These are phyloP conservation scores for Melieria omissa DNA, from an alignment of 2,888 invertebrate species.

Conservation along the genomic window DNA sequence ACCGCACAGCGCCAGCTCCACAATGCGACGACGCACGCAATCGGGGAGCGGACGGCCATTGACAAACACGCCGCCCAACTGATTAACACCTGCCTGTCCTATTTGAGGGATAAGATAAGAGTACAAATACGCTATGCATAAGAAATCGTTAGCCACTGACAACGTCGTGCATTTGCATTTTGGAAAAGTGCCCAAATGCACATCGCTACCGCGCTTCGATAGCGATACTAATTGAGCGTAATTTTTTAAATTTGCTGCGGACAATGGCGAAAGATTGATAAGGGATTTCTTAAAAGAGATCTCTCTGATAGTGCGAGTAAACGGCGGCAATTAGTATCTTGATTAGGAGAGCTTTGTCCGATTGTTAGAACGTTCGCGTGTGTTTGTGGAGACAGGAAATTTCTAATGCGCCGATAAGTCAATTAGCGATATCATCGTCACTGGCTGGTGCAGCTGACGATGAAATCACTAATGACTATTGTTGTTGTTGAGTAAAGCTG, in stretches of 20 bases:
- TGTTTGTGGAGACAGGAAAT: too few relatives aligned
- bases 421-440: too few relatives aligned
- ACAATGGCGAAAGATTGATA: background rate
- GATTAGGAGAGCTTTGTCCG: too few relatives aligned
- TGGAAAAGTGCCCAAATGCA: background rate
- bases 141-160: background rate
- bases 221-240: background rate
- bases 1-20: slow-evolving; percentile 92
- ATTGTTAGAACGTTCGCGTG: too few relatives aligned
- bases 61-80: slow-evolving; percentile 96
- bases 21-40: slow-evolving; percentile 91
- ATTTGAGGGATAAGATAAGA: background rate
- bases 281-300: too few relatives aligned
- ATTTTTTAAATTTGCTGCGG: background rate
- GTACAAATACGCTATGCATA: slow-evolving; percentile 4
- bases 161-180: background rate
- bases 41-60: slow-evolving; percentile 97
- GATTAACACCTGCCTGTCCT: slow-evolving; percentile 98
- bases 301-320: too few relatives aligned
- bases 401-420: too few relatives aligned
- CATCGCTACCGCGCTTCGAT: background rate
- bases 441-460: too few relatives aligned
- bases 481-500: too few relatives aligned
- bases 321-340: too few relatives aligned
- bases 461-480: too few relatives aligned